phyloP scores from a whole-genome alignment of 2,113 vertebrate genomes.

The Panthera uncia region DNA sequence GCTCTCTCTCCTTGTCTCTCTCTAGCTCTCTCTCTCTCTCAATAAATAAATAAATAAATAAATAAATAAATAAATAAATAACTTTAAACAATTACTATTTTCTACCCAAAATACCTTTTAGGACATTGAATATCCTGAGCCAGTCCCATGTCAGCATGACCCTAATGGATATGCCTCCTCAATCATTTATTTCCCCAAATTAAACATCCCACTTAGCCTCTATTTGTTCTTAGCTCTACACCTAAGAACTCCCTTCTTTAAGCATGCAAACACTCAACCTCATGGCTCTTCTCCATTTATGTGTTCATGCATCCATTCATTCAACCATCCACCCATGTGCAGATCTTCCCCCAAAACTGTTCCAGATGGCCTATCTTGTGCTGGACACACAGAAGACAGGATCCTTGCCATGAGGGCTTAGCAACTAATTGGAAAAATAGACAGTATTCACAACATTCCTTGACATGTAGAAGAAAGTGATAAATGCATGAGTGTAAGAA shows the following conservation, averaged over 20 bases:
- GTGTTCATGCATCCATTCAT: not conserved
- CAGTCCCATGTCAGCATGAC: not conserved
- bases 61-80: too few species aligned
- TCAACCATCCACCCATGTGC: not conserved
- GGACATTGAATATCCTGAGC: not conserved
- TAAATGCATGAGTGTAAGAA: not conserved
- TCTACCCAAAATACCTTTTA: not conserved
- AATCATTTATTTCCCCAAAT: not conserved
- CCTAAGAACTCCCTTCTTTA: not conserved
- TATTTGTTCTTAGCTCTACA: not conserved
- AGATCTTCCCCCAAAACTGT: not conserved
- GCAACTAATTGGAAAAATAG: not conserved
- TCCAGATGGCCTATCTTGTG: not conserved
- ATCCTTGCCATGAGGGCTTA: not conserved
- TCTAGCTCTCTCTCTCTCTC: too few species aligned
- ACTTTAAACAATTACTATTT: not conserved
- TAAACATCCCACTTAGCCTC: not conserved
- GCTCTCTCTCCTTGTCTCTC: too few species aligned
- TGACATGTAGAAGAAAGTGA: not conserved
- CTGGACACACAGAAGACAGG: not conserved
- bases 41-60: too few species aligned
- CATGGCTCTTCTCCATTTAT: not conserved
- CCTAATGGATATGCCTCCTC: not conserved
- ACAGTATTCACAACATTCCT: not conserved
- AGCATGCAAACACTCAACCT: not conserved